Evolutionary conservation across 2,797 vertebrate genomes (phyloP).

Genomic region (Staurois parvus): DNA sequence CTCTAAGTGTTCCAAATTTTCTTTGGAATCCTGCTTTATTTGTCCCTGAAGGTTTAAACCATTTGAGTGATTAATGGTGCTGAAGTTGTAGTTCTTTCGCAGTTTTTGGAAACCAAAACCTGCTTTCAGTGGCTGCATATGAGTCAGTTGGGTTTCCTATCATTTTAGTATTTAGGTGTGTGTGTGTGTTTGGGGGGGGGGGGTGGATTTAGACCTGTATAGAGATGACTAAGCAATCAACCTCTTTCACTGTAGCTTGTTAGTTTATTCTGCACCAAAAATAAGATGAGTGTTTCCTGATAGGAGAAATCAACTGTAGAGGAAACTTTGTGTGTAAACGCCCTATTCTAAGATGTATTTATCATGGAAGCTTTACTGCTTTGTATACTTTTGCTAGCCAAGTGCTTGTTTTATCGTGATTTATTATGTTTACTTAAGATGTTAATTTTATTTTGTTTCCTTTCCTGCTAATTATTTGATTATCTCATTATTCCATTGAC

Average conservation of each 20-base stretch:
- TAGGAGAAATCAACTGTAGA: not conserved
- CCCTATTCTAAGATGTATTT: not conserved
- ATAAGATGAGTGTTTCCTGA: not conserved
- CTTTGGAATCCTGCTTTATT: no score
- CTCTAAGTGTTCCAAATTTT: no score
- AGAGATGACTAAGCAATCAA: no score
- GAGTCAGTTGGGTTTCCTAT: no score
- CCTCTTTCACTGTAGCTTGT: not conserved
- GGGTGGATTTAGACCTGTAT: no score
- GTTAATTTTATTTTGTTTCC: not conserved
- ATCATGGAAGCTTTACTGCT: not conserved
- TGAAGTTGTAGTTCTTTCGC: no score
- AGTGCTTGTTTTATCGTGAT: conserved; percentile 3
- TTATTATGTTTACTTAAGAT: conserved; percentile 4
- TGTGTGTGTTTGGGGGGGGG: no score
- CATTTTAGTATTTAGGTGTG: no score
- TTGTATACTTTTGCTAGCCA: not conserved
- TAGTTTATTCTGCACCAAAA: not conserved
- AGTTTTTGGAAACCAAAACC: no score
- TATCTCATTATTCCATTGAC: conserved; percentile 3
- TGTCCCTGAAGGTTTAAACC: no score
- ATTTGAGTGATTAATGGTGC: no score
- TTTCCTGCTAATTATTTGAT: conserved; percentile 1
- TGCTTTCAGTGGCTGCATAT: no score
- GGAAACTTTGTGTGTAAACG: not conserved